Evolutionary conservation across 1,140 invertebrate species (phyloP), one percentile per base, ranked within the genome.

Genomic region (Atta texana): DNA sequence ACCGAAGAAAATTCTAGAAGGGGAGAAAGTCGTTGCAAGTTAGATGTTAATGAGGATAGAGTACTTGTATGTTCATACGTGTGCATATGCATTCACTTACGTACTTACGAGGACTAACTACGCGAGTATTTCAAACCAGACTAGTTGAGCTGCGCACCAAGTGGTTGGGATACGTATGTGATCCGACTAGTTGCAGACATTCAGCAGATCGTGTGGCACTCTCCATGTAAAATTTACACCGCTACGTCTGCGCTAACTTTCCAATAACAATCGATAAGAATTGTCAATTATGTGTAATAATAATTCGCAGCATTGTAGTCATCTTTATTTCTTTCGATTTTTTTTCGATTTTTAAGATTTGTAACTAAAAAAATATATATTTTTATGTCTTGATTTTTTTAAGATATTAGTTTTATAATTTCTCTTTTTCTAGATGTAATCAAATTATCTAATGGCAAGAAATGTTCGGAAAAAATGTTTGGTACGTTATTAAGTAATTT

Each of bases 11-110:
- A 85, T 24, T 10, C 68, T 21, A 16, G 51, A 74, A 44, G 21
- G 5, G n/a, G 18, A 24, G 61, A 80, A 63, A 59, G 57, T 57
- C 74, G 64, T 55, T 31, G 61, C 51, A 53, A 63, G 66, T 63
- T 18, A 71, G 80, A 63, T 84, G 87, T 86, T 89, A 86, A 89
- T 84, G 88, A 90, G 88, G 39, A 74, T 66, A 71, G 72, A 51
- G 51, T 31, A 39, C 72, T 71, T 34, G 88, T 85, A 53, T 76
- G 86, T 57, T 21, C 10, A 14, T 51, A 49, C 16, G 51, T 72
- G 68, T 72, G 68, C 1, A 82, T 74, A 74, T 51, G 68, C 55
- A 82, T 82, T 82, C 55, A 74, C 66, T 74, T 63, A 24, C 74
- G 24, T 71, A 75, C 49, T 87, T 44, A 49, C 74, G 66, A 75